A percentile compares a stretch with the other conserved stretches of the same genome.
phyloP scores from a whole-genome alignment of 1,140 invertebrate species.

The Drosophila arizonae region DNA sequence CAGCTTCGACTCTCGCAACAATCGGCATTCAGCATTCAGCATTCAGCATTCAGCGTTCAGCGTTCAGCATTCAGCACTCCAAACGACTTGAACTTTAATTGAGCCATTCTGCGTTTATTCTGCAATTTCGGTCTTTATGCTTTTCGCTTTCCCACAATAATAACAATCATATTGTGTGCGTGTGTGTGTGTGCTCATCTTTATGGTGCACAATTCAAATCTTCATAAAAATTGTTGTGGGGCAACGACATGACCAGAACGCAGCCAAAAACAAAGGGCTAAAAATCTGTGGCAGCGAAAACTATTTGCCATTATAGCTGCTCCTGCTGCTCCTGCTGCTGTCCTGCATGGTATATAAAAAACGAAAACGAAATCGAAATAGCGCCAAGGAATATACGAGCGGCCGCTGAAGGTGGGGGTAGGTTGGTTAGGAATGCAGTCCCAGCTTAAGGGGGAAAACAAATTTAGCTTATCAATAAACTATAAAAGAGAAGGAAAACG shows the following conservation, averaged over 20 bases:
- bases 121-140: slow-evolving; percentile 64
- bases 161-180: slow-evolving; percentile 68
- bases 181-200: slow-evolving; percentile 34
- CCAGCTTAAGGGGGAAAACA: slow-evolving; percentile 38
- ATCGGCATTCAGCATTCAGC: slow-evolving; percentile 1
- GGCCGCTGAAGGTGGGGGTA: slow-evolving; percentile 36
- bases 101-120: slow-evolving; percentile 67
- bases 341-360: slow-evolving; percentile 39
- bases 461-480: slow-evolving; percentile 78
- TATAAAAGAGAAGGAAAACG: slow-evolving; percentile 60
- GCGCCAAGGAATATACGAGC: slow-evolving; percentile 46
- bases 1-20: not conserved
- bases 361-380: slow-evolving; percentile 61
- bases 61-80: slow-evolving; percentile 3
- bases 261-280: slow-evolving; percentile 60
- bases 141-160: slow-evolving; percentile 65
- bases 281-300: slow-evolving; percentile 34
- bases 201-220: slow-evolving; percentile 60
- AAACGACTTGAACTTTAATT: slow-evolving; percentile 66
- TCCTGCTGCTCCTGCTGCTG: no score
- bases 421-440: slow-evolving; percentile 24
- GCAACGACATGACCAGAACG: slow-evolving; percentile 69
- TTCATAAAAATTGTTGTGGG: slow-evolving; percentile 69
- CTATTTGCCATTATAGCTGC: slow-evolving; percentile 33
- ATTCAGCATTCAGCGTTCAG: no score